Conservation (phyloP, 2,888 invertebrate species). For the Agriopis leucophaearia region DNA sequence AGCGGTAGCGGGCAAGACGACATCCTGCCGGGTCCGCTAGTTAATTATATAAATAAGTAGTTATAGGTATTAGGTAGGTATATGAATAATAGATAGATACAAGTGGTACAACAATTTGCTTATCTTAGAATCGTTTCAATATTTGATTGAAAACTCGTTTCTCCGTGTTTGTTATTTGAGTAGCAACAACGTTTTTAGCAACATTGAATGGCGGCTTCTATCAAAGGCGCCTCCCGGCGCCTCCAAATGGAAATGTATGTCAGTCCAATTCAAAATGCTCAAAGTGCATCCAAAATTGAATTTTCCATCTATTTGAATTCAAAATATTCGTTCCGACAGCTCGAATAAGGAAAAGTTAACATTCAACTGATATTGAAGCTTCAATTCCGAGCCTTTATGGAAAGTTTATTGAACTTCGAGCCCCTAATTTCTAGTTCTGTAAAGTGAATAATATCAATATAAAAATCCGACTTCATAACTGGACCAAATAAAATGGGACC, state of each 20-base stretch:
- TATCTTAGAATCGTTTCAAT: too few relatives aligned
- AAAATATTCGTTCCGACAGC: slow-evolving; percentile 33
- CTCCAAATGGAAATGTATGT: slow-evolving; percentile 8
- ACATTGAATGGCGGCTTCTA: slow-evolving; percentile 1
- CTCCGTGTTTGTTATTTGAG: neutral
- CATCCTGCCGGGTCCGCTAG: too few relatives aligned
- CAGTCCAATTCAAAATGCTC: slow-evolving; percentile 26
- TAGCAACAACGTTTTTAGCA: slow-evolving; percentile 5
- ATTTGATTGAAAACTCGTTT: neutral
- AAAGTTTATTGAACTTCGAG: slow-evolving; percentile 27
- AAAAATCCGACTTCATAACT: too few relatives aligned
- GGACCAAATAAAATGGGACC: too few relatives aligned
- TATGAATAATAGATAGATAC: too few relatives aligned
- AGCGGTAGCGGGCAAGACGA: too few relatives aligned
- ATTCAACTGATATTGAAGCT: slow-evolving; percentile 26
- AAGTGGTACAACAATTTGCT: too few relatives aligned
- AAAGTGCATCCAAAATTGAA: slow-evolving; percentile 29
- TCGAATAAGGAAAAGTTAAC: slow-evolving; percentile 28
- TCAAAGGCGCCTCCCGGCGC: slow-evolving; percentile 5
- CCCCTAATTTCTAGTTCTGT: slow-evolving; percentile 4
- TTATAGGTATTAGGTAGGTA: too few relatives aligned
- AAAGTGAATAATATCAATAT: too few relatives aligned
- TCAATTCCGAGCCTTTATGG: slow-evolving; percentile 21
- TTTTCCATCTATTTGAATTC: slow-evolving; percentile 27
- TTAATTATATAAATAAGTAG: too few relatives aligned